Evolutionary conservation across 2,797 vertebrate genomes (phyloP).

Genomic region (Otolemur crassicaudatus): DNA sequence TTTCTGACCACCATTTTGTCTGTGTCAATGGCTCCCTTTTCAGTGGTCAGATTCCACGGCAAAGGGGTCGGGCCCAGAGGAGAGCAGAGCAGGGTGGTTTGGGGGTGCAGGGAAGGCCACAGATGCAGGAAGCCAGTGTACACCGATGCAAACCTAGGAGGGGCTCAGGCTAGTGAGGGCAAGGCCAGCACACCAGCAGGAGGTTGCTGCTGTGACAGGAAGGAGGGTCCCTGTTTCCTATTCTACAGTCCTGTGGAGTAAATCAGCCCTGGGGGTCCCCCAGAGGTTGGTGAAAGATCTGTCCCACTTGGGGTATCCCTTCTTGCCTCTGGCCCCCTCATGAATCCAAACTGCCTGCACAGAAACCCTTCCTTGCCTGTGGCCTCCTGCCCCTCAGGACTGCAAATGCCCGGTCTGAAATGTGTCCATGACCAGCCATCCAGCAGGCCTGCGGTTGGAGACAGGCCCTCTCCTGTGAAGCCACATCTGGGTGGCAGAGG

Average conservation of each 20-base stretch:
- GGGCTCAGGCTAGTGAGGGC: rapidly evolving
- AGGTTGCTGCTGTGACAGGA: rapidly evolving
- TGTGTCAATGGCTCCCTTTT: not conserved
- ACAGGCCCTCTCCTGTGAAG: rapidly evolving
- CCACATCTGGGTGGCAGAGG: not conserved
- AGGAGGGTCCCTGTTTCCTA: not conserved
- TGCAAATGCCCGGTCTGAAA: not conserved
- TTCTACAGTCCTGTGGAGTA: rapidly evolving
- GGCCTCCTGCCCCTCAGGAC: rapidly evolving
- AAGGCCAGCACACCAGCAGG: not conserved
- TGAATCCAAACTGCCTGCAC: not conserved
- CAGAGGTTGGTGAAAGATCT: rapidly evolving
- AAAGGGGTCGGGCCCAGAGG: not conserved
- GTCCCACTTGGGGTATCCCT: rapidly evolving
- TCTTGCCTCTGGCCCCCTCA: not conserved
- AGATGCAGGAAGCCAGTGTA: no score
- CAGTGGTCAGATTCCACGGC: not conserved
- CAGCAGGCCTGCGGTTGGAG: not conserved
- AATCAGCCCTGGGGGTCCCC: not conserved
- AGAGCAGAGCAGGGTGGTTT: not conserved
- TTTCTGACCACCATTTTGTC: rapidly evolving
- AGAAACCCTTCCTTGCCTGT: rapidly evolving
- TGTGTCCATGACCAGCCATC: rapidly evolving
- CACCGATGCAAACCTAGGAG: rapidly evolving
- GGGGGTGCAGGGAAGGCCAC: rapidly evolving